phyloP scores from a whole-genome alignment of 2,888 invertebrate species.

The Drosophila pseudotakahashii region DNA sequence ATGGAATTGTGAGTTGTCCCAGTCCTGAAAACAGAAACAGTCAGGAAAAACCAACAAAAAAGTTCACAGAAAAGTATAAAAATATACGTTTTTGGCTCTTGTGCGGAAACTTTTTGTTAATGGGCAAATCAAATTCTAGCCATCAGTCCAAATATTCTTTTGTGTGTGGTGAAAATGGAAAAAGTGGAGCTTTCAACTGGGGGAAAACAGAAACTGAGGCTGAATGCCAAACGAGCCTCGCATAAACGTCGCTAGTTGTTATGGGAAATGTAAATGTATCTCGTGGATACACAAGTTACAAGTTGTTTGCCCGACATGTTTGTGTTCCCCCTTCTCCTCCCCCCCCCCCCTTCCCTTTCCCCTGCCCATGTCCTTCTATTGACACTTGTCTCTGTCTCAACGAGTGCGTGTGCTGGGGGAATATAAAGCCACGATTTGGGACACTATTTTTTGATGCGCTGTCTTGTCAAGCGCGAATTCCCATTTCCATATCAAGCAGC shows the following conservation, averaged over 20 bases:
- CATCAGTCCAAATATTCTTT: constrained; percentile 14
- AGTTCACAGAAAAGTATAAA: constrained; percentile 12
- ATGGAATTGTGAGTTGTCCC: constrained; percentile 28
- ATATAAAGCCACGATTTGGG: constrained; percentile 40
- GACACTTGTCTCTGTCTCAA: constrained; percentile 30
- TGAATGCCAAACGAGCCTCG: constrained; percentile 50
- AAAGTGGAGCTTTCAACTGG: constrained; percentile 12
- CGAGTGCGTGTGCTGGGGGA: constrained; percentile 26
- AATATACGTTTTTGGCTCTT: not conserved
- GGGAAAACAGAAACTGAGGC: constrained; percentile 25
- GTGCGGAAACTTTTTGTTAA: constrained; percentile 18
- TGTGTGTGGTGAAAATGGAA: constrained; percentile 2
- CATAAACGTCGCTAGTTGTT: constrained; percentile 56
- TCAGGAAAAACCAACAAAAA: constrained; percentile 6
- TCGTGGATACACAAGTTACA: constrained; percentile 64
- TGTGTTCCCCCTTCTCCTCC: constrained; percentile 8
- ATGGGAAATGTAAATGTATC: constrained; percentile 60
- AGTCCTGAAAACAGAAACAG: constrained; percentile 1
- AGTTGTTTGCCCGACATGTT: constrained; percentile 58
- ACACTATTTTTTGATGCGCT: constrained; percentile 58
- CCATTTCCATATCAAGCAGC: constrained; percentile 70
- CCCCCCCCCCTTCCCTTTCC: not conserved
- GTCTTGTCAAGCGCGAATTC: constrained; percentile 55
- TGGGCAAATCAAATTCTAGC: constrained; percentile 23
- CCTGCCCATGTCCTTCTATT: constrained; percentile 26